phyloP scores from a whole-genome alignment of 2,888 invertebrate species.

The Strigamia transsilvanica region DNA sequence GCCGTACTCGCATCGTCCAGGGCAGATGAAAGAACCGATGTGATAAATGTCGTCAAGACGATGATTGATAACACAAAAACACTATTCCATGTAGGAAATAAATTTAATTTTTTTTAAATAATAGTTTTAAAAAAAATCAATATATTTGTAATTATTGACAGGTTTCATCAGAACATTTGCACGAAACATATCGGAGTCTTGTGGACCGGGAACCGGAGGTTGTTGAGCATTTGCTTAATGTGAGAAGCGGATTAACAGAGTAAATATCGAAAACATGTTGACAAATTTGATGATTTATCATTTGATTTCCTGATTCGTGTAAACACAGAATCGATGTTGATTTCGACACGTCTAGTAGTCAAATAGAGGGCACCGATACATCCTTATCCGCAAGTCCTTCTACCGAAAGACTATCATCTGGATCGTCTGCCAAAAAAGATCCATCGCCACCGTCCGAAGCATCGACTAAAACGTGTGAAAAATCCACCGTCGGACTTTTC shows the following conservation, averaged over 20 bases:
- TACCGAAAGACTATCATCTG: not conserved
- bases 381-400: not conserved
- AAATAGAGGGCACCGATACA: constrained; percentile 64
- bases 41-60: constrained; percentile 86
- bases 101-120: not conserved
- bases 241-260: constrained; percentile 62
- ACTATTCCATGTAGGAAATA: constrained; percentile 72
- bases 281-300: not conserved
- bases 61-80: constrained; percentile 78
- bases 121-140: no score
- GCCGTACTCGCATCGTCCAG: constrained; percentile 67
- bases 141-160: constrained; percentile 58
- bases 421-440: constrained; percentile 59
- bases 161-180: constrained; percentile 80
- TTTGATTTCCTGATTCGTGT: constrained; percentile 50
- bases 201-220: constrained; percentile 84
- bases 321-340: constrained; percentile 62
- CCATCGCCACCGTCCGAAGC: constrained; percentile 70
- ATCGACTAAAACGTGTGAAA: not conserved
- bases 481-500: constrained; percentile 53
- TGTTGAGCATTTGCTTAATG: constrained; percentile 71
- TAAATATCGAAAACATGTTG: constrained; percentile 61
- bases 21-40: constrained; percentile 82
- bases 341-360: constrained; percentile 63
- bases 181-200: constrained; percentile 85